Conservation (phyloP, 53 echinoderm and acorn worm genomes). For the Luidia sarsii region DNA sequence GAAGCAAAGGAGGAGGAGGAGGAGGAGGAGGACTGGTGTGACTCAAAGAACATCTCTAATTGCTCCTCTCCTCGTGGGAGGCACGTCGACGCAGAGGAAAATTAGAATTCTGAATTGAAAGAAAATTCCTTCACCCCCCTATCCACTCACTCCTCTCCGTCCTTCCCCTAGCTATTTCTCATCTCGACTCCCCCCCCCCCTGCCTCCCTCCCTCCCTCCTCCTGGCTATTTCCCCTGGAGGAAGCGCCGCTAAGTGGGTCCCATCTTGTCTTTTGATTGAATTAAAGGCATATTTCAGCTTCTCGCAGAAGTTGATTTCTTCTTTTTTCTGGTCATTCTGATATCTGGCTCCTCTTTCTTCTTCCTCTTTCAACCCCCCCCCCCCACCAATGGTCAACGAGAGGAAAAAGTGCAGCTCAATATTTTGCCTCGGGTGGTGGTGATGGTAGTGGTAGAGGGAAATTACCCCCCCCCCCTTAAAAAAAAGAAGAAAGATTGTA, state of each 20-base stretch:
- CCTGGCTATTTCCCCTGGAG: slow-evolving; percentile 27
- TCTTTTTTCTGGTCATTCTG: no score
- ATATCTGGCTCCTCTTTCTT: no score
- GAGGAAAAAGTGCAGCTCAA: slow-evolving; percentile 17
- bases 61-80: slow-evolving; percentile 1
- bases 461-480: no score
- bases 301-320: background rate
- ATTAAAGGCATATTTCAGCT: background rate
- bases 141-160: no score
- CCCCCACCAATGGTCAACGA: background rate
- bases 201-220: background rate
- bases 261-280: background rate
- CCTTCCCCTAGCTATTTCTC: no score
- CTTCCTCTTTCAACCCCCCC: no score
- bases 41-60: slow-evolving; percentile 16
- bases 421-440: slow-evolving; percentile 6
- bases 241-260: slow-evolving; percentile 25
- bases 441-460: background rate
- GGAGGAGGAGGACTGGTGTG: background rate
- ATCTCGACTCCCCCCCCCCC: background rate
- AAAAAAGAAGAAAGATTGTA: no score
- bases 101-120: no score
- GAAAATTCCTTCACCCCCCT: no score
- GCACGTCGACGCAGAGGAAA: slow-evolving; percentile 7
- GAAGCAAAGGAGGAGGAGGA: background rate